Evolutionary conservation across 2,888 invertebrate species (phyloP).

Genomic region (Endomychus coccineus): DNA sequence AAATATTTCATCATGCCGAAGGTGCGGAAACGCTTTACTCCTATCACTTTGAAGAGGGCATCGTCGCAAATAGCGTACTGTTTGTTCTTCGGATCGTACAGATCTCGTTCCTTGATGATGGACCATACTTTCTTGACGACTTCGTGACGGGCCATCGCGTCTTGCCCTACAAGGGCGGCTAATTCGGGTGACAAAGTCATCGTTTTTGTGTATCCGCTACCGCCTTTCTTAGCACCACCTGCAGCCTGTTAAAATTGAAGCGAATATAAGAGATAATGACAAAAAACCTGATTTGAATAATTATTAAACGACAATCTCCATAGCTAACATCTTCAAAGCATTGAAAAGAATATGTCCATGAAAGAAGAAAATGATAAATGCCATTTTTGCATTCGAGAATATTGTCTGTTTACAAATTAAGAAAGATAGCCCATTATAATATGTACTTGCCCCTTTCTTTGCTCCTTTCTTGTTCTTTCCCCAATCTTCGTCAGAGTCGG

Average conservation of each 20-base stretch:
- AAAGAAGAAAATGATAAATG: too few species aligned
- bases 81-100: constrained; percentile 90
- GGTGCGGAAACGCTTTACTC: constrained; percentile 85
- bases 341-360: too few species aligned
- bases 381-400: too few species aligned
- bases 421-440: too few species aligned
- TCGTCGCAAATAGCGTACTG: constrained; percentile 93
- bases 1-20: constrained; percentile 98
- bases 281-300: too few species aligned
- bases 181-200: constrained; percentile 79
- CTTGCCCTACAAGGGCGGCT: constrained; percentile 75
- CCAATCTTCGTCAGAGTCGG: constrained; percentile 64
- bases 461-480: constrained; percentile 52
- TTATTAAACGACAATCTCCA: too few species aligned
- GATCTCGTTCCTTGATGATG: constrained; percentile 79
- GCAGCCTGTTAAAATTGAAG: too few species aligned
- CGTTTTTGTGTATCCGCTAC: constrained; percentile 76
- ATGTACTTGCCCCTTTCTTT: constrained; percentile 34
- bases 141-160: constrained; percentile 78
- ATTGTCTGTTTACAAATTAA: too few species aligned
- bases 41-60: constrained; percentile 80
- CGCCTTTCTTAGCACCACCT: constrained; percentile 47
- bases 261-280: too few species aligned
- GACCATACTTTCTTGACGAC: constrained; percentile 88
- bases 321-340: too few species aligned